Evolutionary conservation across 1,140 invertebrate species (phyloP), one percentile per base, ranked within the genome.

Genomic region (Bacillus rossius): DNA sequence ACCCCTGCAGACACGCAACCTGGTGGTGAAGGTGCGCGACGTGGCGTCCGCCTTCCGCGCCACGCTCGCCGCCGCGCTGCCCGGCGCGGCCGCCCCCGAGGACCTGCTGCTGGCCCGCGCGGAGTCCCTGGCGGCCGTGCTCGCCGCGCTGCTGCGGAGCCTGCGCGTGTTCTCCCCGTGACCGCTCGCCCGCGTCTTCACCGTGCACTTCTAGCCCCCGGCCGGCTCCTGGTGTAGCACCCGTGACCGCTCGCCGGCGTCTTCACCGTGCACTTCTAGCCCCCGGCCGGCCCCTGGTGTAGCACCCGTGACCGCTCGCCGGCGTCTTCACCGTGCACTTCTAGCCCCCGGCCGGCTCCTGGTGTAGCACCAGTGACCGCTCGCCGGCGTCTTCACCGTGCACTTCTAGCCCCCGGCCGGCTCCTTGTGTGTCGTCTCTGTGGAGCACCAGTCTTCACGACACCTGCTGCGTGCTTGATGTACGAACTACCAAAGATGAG

Each of bases 101-200:
- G 73, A 73, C 53, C 68, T 75, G 53, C 69, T 83, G 17, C 82
- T 83, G 57, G 74, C 84, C 37, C 83, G 90, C 68, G 91, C 91
- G 0, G 91, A 91, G 64, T 83, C 83, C 42, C 71, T 94, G 60
- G 91, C 91, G 3, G 85, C 85, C 66, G 86, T 92, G 4, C 75
- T 94, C 57, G 89, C 89, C 41, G 86, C 87, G 17, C 71, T 94
- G 49, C 78, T 94, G 63, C 80, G 89, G 65, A 90, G 89, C 65
- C 75, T 94, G 59, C 79, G 89, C 64, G 85, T 88, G n/a, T 88
- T 91, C 71, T 87, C 86, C 43, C 86, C 86, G 52, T 88, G 64
- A 71, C 49, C n/a, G 23, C 29, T 34, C 29, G 4, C 5, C 29
- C 4, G 10, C 10, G 29, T 34, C 10, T 34, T 34, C 29, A 34